These are phyloP conservation scores for Pseudopleuronectes americanus DNA, from an alignment of 2,797 vertebrate species.

Conservation along the genomic window DNA sequence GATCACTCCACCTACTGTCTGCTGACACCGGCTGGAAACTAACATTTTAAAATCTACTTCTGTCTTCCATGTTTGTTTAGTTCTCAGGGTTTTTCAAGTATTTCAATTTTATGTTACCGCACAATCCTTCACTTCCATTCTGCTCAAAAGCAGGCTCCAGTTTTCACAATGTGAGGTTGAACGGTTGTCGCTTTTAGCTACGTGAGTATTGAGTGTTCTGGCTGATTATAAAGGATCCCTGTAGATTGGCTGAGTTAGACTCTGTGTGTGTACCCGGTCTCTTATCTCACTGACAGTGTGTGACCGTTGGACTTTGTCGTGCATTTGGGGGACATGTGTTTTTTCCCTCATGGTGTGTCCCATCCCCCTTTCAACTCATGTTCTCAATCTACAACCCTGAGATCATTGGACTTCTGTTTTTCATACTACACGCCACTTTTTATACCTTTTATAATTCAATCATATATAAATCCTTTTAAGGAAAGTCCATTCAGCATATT, in stretches of 20 bases:
- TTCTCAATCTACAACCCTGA: background rate
- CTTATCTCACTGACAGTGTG: slow-evolving; percentile 53
- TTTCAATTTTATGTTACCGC: no score
- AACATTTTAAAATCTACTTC: background rate
- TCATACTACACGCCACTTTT: no score
- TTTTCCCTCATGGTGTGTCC: background rate
- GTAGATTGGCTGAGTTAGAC: background rate
- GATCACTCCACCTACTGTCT: slow-evolving; percentile 5
- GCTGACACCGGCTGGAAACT: background rate
- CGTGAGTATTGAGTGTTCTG: background rate
- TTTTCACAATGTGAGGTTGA: background rate
- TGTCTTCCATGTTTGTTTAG: background rate
- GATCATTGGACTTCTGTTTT: no score
- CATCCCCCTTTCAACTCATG: background rate
- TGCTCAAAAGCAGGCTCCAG: background rate
- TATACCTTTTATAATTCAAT: no score
- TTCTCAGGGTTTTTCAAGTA: background rate
- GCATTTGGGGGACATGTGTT: slow-evolving; percentile 32
- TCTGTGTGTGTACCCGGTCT: slow-evolving; percentile 5
- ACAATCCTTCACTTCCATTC: background rate
- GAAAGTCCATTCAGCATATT: no score
- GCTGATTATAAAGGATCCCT: background rate
- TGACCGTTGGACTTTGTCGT: slow-evolving; percentile 63
- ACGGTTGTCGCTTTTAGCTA: background rate
- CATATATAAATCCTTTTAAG: no score